A percentile compares a stretch with the other conserved stretches of the same genome.
These are phyloP conservation scores for Scelioninae gen. 2 DNA, from an alignment of 2,888 invertebrate genomes.

Conservation along the genomic window DNA sequence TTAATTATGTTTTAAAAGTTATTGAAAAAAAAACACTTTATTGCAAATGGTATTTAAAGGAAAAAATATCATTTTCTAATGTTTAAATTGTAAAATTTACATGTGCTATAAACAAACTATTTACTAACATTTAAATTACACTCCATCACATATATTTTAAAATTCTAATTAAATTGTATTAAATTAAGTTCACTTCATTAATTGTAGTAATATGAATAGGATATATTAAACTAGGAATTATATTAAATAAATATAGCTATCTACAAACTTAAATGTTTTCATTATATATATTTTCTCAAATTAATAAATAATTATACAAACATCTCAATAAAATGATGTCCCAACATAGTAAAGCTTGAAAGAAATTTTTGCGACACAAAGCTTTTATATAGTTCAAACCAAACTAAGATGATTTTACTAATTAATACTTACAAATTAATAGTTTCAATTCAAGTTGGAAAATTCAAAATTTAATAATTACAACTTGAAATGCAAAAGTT, in stretches of 20 bases:
- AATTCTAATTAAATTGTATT: background rate
- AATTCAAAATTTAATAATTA: constrained; percentile 13
- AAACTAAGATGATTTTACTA: constrained; percentile 6
- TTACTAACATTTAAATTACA: constrained; percentile 9
- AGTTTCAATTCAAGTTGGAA: constrained; percentile 28
- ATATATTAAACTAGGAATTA: too few species aligned
- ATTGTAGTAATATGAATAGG: too few species aligned
- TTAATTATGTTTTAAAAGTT: too few species aligned
- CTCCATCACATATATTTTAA: constrained; percentile 9
- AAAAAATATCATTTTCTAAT: background rate
- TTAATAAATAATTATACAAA: too few species aligned
- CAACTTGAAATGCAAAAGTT: constrained; percentile 10
- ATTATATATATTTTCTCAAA: too few species aligned
- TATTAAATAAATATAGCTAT: too few species aligned
- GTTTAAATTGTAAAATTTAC: constrained; percentile 6
- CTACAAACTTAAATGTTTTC: too few species aligned
- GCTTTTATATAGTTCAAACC: constrained; percentile 4
- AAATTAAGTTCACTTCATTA: too few species aligned
- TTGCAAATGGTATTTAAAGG: too few species aligned
- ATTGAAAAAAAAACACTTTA: background rate
- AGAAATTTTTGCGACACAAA: background rate
- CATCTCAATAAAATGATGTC: too few species aligned
- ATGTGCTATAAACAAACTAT: constrained; percentile 10
- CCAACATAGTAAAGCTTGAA: background rate
- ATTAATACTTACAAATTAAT: constrained; percentile 30